These are phyloP conservation scores for Emydoidea blandingii DNA, from an alignment of 2,797 vertebrate species.

Conservation along the genomic window DNA sequence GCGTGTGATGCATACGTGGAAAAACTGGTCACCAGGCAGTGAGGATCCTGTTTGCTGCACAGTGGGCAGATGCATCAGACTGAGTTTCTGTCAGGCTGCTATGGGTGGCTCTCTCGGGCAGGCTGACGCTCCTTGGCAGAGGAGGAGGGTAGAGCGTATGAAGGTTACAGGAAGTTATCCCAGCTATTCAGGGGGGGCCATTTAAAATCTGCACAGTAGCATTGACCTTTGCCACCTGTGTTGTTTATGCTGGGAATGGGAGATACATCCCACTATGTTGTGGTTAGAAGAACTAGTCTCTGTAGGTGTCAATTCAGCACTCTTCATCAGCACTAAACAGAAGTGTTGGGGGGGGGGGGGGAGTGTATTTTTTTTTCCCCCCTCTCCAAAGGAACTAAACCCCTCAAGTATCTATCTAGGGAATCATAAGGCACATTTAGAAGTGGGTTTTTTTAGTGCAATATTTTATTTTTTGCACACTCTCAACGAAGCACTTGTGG, in stretches of 20 bases:
- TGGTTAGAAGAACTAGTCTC: background rate
- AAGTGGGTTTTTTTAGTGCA: rapidly evolving
- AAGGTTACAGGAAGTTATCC: background rate
- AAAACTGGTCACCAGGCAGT: background rate
- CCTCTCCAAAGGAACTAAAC: background rate
- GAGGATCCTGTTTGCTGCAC: rapidly evolving
- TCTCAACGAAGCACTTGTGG: background rate
- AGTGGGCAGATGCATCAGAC: rapidly evolving
- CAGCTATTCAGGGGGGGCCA: rapidly evolving
- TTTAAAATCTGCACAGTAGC: rapidly evolving
- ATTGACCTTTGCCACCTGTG: background rate
- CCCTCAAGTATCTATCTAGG: rapidly evolving
- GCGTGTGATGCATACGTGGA: rapidly evolving
- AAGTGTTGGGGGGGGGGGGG: background rate
- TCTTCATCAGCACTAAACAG: background rate
- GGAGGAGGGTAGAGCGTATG: background rate
- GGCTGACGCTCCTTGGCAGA: background rate
- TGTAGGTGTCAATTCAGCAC: rapidly evolving
- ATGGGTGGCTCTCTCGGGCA: background rate
- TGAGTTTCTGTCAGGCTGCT: background rate
- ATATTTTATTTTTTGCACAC: background rate
- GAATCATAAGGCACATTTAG: background rate
- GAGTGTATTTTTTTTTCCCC: background rate
- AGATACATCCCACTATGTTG: background rate
- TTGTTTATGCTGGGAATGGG: rapidly evolving